phyloP scores from a whole-genome alignment of 2,113 vertebrate species.

The Oreocharis arfaki region DNA sequence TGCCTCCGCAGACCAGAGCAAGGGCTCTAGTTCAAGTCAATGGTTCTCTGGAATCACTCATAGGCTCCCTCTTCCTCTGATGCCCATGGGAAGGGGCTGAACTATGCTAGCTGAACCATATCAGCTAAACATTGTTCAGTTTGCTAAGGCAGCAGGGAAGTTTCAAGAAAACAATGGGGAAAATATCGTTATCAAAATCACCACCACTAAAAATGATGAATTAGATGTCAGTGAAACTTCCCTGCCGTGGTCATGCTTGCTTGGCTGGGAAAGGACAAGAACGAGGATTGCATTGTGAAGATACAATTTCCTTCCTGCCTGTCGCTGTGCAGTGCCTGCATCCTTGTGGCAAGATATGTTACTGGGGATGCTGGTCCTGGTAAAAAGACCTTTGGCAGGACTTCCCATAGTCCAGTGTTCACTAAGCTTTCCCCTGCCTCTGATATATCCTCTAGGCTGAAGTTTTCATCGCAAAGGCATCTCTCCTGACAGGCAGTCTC shows the following conservation, averaged over 20 bases:
- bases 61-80: neutral
- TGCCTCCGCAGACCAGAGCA: neutral
- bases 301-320: neutral
- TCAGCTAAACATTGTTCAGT: neutral
- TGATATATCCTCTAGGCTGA: neutral
- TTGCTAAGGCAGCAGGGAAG: neutral
- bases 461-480: neutral
- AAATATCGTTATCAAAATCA: neutral
- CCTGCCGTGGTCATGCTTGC: neutral
- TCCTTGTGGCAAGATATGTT: neutral
- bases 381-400: neutral
- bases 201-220: conserved; percentile 35
- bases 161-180: neutral
- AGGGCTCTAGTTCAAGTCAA: neutral
- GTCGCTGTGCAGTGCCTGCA: neutral
- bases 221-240: neutral
- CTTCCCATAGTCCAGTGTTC: neutral
- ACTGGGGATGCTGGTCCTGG: neutral
- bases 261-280: neutral
- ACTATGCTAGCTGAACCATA: neutral
- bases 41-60: neutral
- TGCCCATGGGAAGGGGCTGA: neutral
- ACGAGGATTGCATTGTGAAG: neutral
- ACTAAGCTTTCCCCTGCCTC: neutral
- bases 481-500: neutral